These are phyloP conservation scores for Pseudococcus viburni DNA, from an alignment of 2,888 invertebrate species.

Conservation along the genomic window DNA sequence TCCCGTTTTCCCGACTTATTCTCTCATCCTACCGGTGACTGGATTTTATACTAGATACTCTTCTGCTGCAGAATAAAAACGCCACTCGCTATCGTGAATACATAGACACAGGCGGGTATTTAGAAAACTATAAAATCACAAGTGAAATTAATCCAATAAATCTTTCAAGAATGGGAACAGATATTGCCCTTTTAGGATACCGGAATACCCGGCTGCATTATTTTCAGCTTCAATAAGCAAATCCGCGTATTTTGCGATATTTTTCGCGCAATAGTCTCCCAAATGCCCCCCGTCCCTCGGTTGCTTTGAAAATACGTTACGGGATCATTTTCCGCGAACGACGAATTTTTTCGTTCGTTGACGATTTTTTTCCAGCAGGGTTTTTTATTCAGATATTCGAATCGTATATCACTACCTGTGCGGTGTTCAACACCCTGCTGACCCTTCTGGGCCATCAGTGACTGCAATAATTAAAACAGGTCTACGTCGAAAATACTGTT, in stretches of 20 bases:
- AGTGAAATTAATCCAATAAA: constrained; percentile 63
- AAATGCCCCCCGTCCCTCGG: no score
- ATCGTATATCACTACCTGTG: not conserved
- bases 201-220: constrained; percentile 21
- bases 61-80: not conserved
- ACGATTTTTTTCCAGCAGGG: not conserved
- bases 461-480: not conserved
- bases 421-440: not conserved
- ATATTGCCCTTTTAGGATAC: constrained; percentile 16
- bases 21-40: not conserved
- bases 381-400: not conserved
- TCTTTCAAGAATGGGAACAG: constrained; percentile 58
- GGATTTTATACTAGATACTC: constrained; percentile 12
- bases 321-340: not conserved
- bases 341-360: not conserved
- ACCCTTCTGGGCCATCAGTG: not conserved
- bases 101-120: not conserved
- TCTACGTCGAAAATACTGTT: no score
- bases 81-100: not conserved
- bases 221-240: constrained; percentile 62
- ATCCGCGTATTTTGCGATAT: constrained; percentile 54
- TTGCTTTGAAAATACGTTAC: no score
- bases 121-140: constrained; percentile 36
- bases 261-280: not conserved
- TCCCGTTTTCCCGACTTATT: not conserved